A percentile compares a stretch with the other conserved stretches of the same genome.
These are phyloP conservation scores for Elysia chlorotica DNA, from an alignment of 1,140 invertebrate species.

Conservation along the genomic window DNA sequence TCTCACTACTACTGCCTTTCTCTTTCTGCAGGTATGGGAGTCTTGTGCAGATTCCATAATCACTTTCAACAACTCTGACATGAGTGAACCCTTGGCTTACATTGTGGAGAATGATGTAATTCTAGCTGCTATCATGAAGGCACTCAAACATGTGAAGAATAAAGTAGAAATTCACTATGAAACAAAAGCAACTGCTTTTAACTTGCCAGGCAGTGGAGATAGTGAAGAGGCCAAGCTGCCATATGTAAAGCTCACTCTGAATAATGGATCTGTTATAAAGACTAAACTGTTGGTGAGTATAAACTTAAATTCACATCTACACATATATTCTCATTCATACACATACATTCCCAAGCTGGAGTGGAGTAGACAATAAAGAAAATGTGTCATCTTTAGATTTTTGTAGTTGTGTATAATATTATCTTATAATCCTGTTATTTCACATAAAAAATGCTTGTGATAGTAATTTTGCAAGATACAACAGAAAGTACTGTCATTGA, in stretches of 20 bases:
- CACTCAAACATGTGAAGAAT: conserved; percentile 67
- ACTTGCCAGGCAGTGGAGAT: conserved; percentile 57
- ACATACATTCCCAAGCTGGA: too few relatives aligned
- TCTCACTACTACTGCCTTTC: background rate
- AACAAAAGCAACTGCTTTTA: conserved; percentile 63
- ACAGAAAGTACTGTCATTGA: too few relatives aligned
- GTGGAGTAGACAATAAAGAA: too few relatives aligned
- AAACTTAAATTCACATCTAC: background rate
- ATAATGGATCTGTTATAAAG: conserved; percentile 57
- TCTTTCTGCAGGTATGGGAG: conserved; percentile 80
- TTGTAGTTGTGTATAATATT: too few relatives aligned
- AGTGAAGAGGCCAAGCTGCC: conserved; percentile 31
- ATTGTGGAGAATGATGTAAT: conserved; percentile 95
- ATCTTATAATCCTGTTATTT: too few relatives aligned
- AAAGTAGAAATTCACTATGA: conserved; percentile 64
- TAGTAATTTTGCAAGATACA: too few relatives aligned
- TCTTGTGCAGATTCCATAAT: conserved; percentile 85
- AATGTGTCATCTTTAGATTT: too few relatives aligned
- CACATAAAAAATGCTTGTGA: too few relatives aligned
- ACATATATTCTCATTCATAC: too few relatives aligned
- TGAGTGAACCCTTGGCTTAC: conserved; percentile 76
- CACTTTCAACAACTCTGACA: conserved; percentile 78
- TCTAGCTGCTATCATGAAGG: conserved; percentile 67
- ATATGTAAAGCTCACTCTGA: conserved; percentile 56
- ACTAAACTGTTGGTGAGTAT: conserved; percentile 64